These are phyloP conservation scores for Toxonevra muliebris DNA, from an alignment of 2,888 invertebrate genomes.

Conservation along the genomic window DNA sequence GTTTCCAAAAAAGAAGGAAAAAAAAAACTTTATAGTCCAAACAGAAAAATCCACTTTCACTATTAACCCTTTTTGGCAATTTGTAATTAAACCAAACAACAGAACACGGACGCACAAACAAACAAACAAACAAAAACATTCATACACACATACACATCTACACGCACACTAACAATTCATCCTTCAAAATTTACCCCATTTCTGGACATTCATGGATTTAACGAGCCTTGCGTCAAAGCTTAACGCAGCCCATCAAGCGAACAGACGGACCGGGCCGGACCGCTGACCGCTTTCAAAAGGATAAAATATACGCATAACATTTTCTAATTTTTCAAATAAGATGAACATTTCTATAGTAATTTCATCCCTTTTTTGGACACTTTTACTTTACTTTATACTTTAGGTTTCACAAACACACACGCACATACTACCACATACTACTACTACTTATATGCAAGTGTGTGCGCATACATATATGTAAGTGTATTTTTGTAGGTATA, in stretches of 20 bases:
- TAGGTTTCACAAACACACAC: slow-evolving; percentile 13
- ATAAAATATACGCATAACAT: slow-evolving; percentile 37
- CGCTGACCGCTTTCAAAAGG: slow-evolving; percentile 39
- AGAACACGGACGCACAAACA: slow-evolving; percentile 26
- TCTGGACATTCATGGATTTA: slow-evolving; percentile 37
- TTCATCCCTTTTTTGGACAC: slow-evolving; percentile 42
- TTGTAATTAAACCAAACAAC: slow-evolving; percentile 43
- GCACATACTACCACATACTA: neutral
- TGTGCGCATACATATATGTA: neutral
- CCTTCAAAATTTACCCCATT: slow-evolving; percentile 35
- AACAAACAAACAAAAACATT: neutral
- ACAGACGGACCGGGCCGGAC: slow-evolving; percentile 17
- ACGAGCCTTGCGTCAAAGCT: slow-evolving; percentile 34
- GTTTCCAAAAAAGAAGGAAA: slow-evolving; percentile 13
- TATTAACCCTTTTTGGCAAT: slow-evolving; percentile 42
- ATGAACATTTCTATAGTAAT: slow-evolving; percentile 36
- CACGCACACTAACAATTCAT: slow-evolving; percentile 9
- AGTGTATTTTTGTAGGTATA: slow-evolving; percentile 14
- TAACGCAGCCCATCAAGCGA: slow-evolving; percentile 34
- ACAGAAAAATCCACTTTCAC: slow-evolving; percentile 42
- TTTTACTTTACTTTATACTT: slow-evolving; percentile 29
- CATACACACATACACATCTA: slow-evolving; percentile 1
- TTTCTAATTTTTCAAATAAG: slow-evolving; percentile 41
- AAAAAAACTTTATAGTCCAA: slow-evolving; percentile 33
- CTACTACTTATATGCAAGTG: slow-evolving; percentile 16